Base-by-base conservation (phyloP, 2,888 invertebrate species). In the Oasisia sp. region DNA sequence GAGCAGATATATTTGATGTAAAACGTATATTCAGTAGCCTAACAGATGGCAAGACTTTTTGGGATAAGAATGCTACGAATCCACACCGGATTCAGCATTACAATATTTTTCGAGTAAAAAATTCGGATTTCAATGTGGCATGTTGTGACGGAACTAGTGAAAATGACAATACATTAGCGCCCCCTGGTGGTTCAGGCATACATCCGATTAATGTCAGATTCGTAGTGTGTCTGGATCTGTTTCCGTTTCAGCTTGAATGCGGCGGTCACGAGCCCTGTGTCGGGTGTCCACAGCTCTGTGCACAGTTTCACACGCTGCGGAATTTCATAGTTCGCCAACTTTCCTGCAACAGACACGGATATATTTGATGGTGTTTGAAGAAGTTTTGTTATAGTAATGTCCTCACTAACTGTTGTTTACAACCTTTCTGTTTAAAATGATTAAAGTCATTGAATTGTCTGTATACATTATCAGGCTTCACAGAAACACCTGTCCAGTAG, bases 231-330 rank as follows among this genome's bases (percentile, higher is more conserved):
- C 97, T 99, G 98, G 95, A 99, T 99, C 96, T 98, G 98, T 97
- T 98, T 99, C 95, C 99, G 97, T 97, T 99, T 99, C 96, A 99
- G 97, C 97, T 99, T 99, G 97, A 99, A 98, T 92, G 99, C 99
- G 94, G 99, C 99, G 58, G 99, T 99, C 14, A 99, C 99, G 91
- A 99, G 97, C 92, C 99, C 99, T 97, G 98, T 98, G 96, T 99
- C 99, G 0, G 99, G 99, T 0, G 99, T 98, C 99, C 99, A 99
- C 93, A 98, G 98, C 95, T 99, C 99, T 92, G 98, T 97, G 96
- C 98, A 98, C 92, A 99, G 97, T 96, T 98, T 98, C 92, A 99
- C 97, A 4, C 98, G 98, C 89, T 98, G 97, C 1, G 99, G 99
- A 93, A 99, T 98, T 97, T 99, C 99, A 96, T 98, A 98, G 96